Base-by-base conservation (phyloP, 2,113 vertebrate species). In the Datnioides undecimradiatus region DNA sequence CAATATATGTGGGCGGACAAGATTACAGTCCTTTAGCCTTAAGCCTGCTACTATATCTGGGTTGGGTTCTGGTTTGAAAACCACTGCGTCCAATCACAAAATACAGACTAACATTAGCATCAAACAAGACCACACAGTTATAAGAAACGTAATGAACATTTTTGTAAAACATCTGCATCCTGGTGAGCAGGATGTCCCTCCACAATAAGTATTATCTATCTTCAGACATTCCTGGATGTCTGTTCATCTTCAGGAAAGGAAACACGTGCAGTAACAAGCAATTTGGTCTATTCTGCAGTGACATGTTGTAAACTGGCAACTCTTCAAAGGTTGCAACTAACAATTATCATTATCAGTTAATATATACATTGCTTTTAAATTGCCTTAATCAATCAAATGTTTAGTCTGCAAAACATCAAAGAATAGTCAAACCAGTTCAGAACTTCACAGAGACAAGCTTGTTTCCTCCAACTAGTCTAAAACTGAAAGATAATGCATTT, bases 61-160 rank as follows among this genome's bases (percentile, higher is more conserved):
- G 70, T 31, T 90, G 79, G 88, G 80, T 79, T 80, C 70, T 80
- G 55, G 80, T 85, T 89, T 86, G 67, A 86, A 90, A 93, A 90
- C 85, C 76, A 78, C 77, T 41, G 17, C 79, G 80, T 80, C 83
- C 83, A 86, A 85, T 90, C 73, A 87, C 79, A 89, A 90, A 88
- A 84, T 82, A 87, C 76, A 85, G 82, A 62, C 67, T 65, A 84
- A 63, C 41, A 80, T 83, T 70, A 80, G 83, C 82, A 86, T 91
- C 90, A 89, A 88, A 90, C 81, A 78, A 80, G 85, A 87, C 88
- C 84, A 85, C 84, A 83, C 60, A 73, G 49, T 70, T 73, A 46
- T 33, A 76, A 64, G 63, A 80, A 77, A 45, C 76, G 72, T 72
- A 69, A 73, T 69, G 31, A 75, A 45, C 41, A 19, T 81, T 68